These are phyloP conservation scores for Egretta garzetta DNA, from an alignment of 2,113 vertebrate genomes.

Conservation along the genomic window DNA sequence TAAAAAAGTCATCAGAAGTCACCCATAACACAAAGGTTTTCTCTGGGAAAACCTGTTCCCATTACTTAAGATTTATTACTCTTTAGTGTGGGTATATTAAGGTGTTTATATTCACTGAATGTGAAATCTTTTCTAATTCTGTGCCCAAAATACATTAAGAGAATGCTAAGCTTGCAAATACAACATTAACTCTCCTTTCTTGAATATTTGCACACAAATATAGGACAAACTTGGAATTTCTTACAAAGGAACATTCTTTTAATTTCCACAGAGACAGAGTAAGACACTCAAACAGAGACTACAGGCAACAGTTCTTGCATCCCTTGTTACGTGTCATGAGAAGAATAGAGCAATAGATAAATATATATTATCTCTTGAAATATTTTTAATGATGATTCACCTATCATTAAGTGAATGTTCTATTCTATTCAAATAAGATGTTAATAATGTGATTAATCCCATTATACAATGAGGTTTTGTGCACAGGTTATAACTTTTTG, in stretches of 20 bases:
- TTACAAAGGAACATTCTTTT: background rate
- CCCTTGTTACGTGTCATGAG: background rate
- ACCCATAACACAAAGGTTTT: constrained; percentile 19
- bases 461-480: background rate
- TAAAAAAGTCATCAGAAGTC: constrained; percentile 29
- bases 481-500: background rate
- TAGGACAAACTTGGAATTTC: background rate
- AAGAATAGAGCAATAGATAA: background rate
- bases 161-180: constrained; percentile 11
- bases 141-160: background rate
- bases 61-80: constrained; percentile 10
- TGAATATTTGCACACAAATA: background rate
- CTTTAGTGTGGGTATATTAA: background rate
- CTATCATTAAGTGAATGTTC: background rate
- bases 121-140: background rate
- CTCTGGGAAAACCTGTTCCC: constrained; percentile 28
- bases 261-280: background rate
- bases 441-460: background rate
- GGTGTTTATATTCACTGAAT: background rate
- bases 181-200: background rate
- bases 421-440: background rate
- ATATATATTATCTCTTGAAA: background rate
- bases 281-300: background rate
- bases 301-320: background rate
- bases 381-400: background rate